Evolutionary conservation across 1,140 invertebrate genomes (phyloP).

Genomic region (Magallana ariakensis): DNA sequence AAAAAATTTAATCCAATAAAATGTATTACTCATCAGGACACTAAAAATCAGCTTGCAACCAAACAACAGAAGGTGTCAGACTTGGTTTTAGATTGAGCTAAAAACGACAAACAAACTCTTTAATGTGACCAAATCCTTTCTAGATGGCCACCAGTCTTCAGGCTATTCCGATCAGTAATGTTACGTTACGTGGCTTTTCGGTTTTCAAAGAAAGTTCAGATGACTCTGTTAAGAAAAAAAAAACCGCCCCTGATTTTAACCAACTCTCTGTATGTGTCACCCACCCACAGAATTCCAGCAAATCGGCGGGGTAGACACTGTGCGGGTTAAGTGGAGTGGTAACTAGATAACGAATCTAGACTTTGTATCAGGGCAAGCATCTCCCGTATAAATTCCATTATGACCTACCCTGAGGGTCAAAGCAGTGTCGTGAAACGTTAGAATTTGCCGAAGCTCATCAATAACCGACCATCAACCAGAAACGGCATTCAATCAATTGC

Average conservation of each 20-base stretch:
- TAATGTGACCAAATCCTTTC: background rate
- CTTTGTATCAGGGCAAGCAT: background rate
- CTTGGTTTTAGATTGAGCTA: background rate
- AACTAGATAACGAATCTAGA: background rate
- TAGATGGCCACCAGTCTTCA: background rate
- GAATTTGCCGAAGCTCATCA: constrained; percentile 20
- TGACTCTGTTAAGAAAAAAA: background rate
- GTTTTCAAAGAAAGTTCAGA: background rate
- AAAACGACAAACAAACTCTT: background rate
- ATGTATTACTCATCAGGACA: too few species aligned
- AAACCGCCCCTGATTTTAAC: background rate
- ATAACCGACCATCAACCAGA: background rate
- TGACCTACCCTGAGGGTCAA: background rate
- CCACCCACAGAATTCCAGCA: background rate
- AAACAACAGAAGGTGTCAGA: too few species aligned
- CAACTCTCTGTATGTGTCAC: background rate
- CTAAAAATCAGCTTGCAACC: too few species aligned
- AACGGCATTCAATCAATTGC: background rate
- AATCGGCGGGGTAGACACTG: background rate
- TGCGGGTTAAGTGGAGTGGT: background rate
- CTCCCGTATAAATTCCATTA: constrained; percentile 33
- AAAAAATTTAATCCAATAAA: too few species aligned
- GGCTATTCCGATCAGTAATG: background rate
- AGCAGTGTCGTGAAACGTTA: constrained; percentile 7
- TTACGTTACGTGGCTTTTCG: background rate